Percentiles rank a stretch among this genome's conserved stretches.
These are phyloP conservation scores for Dasyurus viverrinus DNA, from an alignment of 2,113 vertebrate genomes.

Conservation along the genomic window DNA sequence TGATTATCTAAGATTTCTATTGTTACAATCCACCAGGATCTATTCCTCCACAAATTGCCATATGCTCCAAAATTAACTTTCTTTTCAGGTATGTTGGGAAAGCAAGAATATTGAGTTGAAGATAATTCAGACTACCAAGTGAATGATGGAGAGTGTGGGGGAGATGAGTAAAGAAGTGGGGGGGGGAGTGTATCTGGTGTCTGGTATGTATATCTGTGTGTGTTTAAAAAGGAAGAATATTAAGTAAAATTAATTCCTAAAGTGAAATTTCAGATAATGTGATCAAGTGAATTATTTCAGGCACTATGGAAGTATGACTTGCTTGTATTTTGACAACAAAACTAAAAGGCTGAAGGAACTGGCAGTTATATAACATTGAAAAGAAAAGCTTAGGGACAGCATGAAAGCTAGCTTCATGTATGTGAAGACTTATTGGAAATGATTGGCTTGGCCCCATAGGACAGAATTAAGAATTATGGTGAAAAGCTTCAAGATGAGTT, in stretches of 20 bases:
- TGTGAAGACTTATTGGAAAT: background rate
- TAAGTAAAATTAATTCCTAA: background rate
- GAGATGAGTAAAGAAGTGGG: too few species aligned
- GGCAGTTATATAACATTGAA: background rate
- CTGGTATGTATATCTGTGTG: too few species aligned
- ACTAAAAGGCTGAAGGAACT: background rate
- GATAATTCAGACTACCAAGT: background rate
- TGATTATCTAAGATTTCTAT: background rate
- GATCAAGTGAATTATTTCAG: background rate
- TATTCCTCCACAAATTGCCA: background rate
- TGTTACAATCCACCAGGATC: background rate
- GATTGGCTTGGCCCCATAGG: background rate
- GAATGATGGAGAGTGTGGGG: background rate
- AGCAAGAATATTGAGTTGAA: background rate
- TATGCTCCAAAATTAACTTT: background rate
- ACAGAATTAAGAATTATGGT: background rate
- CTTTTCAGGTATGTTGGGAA: background rate
- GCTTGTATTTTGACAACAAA: background rate
- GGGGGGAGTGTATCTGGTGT: too few species aligned
- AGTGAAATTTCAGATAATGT: background rate
- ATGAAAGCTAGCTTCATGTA: background rate
- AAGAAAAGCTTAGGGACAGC: background rate
- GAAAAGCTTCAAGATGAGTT: background rate
- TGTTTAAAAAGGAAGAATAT: background rate
- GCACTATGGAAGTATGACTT: background rate